Percentiles rank a stretch among this genome's conserved stretches.
phyloP scores from a whole-genome alignment of 2,888 invertebrate genomes.

The Nomada ruficornis region DNA sequence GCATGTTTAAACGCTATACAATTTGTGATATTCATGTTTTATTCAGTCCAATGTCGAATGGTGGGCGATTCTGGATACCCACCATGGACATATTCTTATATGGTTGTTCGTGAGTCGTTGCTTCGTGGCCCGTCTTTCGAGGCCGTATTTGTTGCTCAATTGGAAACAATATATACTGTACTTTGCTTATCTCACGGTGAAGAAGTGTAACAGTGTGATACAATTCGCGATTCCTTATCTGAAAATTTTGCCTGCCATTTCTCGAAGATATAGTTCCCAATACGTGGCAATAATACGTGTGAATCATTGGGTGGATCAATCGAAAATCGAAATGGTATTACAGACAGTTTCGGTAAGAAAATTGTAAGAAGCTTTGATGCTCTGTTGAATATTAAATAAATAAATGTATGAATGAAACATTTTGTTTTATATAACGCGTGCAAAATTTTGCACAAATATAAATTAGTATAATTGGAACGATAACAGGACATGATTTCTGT shows the following conservation, averaged over 20 bases:
- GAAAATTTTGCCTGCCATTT: too few species aligned
- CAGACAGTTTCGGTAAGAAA: too few species aligned
- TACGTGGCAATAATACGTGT: not conserved
- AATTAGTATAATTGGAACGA: too few species aligned
- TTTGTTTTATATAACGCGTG: too few species aligned
- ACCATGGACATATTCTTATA: conserved; percentile 79
- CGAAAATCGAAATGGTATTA: not conserved
- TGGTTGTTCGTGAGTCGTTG: conserved; percentile 74
- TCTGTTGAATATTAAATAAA: too few species aligned
- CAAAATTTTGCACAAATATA: too few species aligned
- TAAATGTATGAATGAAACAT: too few species aligned
- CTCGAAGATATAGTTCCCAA: too few species aligned
- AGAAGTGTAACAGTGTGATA: not conserved
- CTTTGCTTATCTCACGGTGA: conserved; percentile 8
- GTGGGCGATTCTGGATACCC: conserved; percentile 76
- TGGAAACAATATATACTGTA: conserved; percentile 33
- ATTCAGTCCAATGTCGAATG: conserved; percentile 58
- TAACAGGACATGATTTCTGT: too few species aligned
- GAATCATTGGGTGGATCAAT: not conserved
- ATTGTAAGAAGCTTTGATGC: too few species aligned
- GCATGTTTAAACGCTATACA: conserved; percentile 49
- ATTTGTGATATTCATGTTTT: conserved; percentile 59
- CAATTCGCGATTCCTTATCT: too few species aligned
- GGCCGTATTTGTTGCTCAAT: conserved; percentile 73
- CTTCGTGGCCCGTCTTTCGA: conserved; percentile 68